phyloP scores from a whole-genome alignment of 1,140 invertebrate species.

The Asobara japonica region DNA sequence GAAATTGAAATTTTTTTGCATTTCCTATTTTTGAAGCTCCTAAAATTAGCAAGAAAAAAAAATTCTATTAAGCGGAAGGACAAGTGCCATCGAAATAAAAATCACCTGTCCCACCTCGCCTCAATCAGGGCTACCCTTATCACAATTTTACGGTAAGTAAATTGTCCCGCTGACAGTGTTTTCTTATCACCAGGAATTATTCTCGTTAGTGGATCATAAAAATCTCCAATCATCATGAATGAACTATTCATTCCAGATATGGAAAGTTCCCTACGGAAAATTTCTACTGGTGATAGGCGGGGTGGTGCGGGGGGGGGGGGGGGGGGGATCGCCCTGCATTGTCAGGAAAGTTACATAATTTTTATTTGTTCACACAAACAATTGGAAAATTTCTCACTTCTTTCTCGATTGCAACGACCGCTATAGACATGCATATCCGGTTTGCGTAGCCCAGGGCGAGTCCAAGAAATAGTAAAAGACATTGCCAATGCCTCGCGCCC shows the following conservation, averaged over 20 bases:
- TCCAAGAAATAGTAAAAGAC: constrained; percentile 71
- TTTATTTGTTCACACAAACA: too few species aligned
- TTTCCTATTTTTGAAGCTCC: too few species aligned
- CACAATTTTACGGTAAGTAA: not conserved
- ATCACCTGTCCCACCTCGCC: too few species aligned
- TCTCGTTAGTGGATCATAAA: not conserved
- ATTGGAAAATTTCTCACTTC: not conserved
- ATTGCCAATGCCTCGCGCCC: constrained; percentile 73
- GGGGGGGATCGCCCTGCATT: too few species aligned
- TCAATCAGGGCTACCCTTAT: too few species aligned
- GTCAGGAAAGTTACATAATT: not conserved
- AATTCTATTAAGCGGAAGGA: too few species aligned
- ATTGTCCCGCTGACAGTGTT: not conserved
- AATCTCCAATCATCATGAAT: not conserved
- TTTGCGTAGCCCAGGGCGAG: constrained; percentile 72
- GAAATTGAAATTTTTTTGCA: too few species aligned
- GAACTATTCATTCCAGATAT: not conserved
- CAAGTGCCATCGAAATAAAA: too few species aligned
- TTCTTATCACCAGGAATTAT: not conserved
- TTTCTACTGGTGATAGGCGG: not conserved
- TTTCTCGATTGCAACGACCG: constrained; percentile 73
- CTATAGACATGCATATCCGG: constrained; percentile 75
- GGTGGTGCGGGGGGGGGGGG: not conserved
- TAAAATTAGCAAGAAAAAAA: too few species aligned
- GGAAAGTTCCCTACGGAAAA: not conserved